Percentiles rank a stretch among this genome's conserved stretches.
Evolutionary conservation across 2,113 vertebrate species (phyloP).

Genomic region (Ophiodon elongatus): DNA sequence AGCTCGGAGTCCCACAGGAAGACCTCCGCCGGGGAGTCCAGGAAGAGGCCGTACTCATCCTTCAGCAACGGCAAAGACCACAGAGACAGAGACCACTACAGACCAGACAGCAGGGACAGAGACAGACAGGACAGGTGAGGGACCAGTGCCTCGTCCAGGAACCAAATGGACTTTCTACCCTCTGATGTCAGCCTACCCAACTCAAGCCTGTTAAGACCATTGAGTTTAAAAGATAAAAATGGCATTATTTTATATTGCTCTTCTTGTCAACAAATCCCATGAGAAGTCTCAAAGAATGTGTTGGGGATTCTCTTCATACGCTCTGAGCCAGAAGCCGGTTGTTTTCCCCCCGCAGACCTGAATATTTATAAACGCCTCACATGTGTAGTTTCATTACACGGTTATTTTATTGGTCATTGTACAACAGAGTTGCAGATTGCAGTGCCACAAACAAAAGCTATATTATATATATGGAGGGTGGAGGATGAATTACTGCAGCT

Average conservation of each 20-base stretch:
- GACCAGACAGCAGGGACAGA: constrained; percentile 88
- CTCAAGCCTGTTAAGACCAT: background rate
- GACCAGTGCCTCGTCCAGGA: no score
- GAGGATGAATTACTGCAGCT: no score
- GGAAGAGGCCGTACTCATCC: constrained; percentile 93
- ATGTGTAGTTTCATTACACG: no score
- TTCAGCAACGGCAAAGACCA: constrained; percentile 99
- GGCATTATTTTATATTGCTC: background rate
- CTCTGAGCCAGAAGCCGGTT: background rate
- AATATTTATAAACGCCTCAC: background rate
- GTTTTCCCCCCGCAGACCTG: background rate
- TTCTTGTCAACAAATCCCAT: background rate
- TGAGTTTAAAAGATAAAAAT: background rate
- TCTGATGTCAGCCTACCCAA: no score
- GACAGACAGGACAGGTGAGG: constrained; percentile 81
- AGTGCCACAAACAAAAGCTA: no score
- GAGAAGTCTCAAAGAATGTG: background rate
- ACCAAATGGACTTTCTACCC: background rate
- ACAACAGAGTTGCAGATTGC: no score
- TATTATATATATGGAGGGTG: no score
- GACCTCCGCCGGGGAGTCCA: constrained; percentile 79
- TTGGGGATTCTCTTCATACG: no score
- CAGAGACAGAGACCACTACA: constrained; percentile 93
- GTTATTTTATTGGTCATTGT: no score
- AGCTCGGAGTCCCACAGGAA: constrained; percentile 90